Percentiles rank a stretch among this genome's conserved stretches.
These are phyloP conservation scores for Cnemophilus loriae DNA, from an alignment of 2,113 vertebrate species.

Conservation along the genomic window DNA sequence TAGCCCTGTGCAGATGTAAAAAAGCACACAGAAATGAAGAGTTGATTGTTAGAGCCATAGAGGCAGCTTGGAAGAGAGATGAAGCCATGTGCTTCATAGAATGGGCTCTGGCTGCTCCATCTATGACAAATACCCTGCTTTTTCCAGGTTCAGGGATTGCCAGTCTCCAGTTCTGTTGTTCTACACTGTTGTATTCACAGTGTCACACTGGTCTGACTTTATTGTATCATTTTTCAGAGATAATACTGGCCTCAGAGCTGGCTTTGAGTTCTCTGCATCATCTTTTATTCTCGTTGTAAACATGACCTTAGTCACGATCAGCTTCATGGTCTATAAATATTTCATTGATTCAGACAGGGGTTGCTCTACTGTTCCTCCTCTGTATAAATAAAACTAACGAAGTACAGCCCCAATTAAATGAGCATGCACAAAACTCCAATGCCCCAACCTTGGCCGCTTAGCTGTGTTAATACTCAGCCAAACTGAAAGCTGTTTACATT, in stretches of 20 bases:
- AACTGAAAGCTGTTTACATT: neutral
- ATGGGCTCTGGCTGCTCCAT: neutral
- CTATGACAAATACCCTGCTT: neutral
- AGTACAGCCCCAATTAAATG: neutral
- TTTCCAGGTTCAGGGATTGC: neutral
- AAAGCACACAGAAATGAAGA: neutral
- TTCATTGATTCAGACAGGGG: neutral
- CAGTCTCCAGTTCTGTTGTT: neutral
- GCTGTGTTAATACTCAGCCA: neutral
- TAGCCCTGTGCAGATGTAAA: neutral
- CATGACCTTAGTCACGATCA: neutral
- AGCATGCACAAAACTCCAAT: neutral
- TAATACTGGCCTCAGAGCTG: neutral
- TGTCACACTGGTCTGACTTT: neutral
- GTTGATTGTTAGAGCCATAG: neutral
- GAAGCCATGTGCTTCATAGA: fast-evolving
- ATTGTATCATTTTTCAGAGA: neutral
- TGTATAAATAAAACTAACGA: neutral
- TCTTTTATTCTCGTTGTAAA: neutral
- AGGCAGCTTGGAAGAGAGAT: neutral
- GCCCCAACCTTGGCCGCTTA: neutral
- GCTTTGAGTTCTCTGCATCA: neutral
- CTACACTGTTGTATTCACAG: neutral
- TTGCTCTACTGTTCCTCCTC: neutral
- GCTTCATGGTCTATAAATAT: neutral